A percentile compares a stretch with the other conserved stretches of the same genome.
Evolutionary conservation across 2,888 invertebrate species (phyloP).

Genomic region (Aricia artaxerxes): DNA sequence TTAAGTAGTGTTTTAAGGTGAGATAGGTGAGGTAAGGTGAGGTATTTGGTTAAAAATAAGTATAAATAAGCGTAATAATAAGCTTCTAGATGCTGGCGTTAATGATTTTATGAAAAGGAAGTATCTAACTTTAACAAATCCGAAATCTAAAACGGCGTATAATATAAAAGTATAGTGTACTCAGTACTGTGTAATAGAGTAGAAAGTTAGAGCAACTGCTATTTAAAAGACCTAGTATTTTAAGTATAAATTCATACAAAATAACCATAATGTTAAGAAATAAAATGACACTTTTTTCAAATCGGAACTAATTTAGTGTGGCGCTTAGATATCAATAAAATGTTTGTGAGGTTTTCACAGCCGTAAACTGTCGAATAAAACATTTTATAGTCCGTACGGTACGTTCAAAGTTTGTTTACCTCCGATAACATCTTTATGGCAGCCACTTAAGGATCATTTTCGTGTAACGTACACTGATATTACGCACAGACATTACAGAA

Average conservation of each 20-base stretch:
- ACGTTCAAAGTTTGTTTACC: background rate
- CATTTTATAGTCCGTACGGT: slow-evolving; percentile 66
- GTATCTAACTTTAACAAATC: no score
- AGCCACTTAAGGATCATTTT: background rate
- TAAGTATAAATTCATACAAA: background rate
- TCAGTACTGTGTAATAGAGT: no score
- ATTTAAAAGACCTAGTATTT: no score
- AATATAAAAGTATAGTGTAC: no score
- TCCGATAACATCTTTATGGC: background rate
- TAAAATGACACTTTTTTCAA: slow-evolving; percentile 27
- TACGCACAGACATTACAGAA: slow-evolving; percentile 68
- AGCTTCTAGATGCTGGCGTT: no score
- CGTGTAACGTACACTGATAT: background rate
- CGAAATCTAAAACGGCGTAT: no score
- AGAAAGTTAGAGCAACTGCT: no score
- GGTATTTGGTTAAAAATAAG: no score
- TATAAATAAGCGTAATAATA: no score
- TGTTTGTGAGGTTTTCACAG: slow-evolving; percentile 64
- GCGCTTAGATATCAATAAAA: slow-evolving; percentile 73
- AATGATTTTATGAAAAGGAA: no score
- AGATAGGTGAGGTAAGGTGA: background rate
- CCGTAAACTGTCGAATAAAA: slow-evolving; percentile 73
- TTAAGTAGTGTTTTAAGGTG: background rate
- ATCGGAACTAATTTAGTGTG: slow-evolving; percentile 42
- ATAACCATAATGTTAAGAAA: background rate